Evolutionary conservation across 2,888 invertebrate species (phyloP).

Genomic region (Diaperis boleti): DNA sequence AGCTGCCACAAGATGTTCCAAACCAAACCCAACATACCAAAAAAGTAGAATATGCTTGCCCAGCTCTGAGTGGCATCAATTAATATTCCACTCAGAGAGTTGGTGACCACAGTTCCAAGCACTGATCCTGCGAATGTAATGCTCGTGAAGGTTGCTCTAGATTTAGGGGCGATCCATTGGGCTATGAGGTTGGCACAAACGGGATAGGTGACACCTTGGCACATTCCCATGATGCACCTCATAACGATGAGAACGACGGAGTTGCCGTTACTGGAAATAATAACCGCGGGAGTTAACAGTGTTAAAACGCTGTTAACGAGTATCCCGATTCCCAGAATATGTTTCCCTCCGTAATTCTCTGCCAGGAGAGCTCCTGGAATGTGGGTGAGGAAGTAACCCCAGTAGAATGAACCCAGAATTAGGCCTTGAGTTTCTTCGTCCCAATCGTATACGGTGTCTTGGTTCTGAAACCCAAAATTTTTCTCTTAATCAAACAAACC

Average conservation of each 20-base stretch:
- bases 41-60: conserved; percentile 85
- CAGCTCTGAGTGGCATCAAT: too few species aligned
- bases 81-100: conserved; percentile 76
- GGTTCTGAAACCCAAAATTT: too few species aligned
- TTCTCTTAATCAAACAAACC: background rate
- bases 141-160: conserved; percentile 82
- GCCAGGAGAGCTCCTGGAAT: conserved; percentile 88
- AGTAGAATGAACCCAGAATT: conserved; percentile 85
- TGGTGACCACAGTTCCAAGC: conserved; percentile 76
- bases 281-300: conserved; percentile 80
- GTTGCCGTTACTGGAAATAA: conserved; percentile 67
- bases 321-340: conserved; percentile 84
- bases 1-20: conserved; percentile 72
- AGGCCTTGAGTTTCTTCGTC: conserved; percentile 73
- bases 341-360: conserved; percentile 87
- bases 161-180: conserved; percentile 83
- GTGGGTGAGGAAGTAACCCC: conserved; percentile 86
- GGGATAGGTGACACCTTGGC: conserved; percentile 69
- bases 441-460: conserved; percentile 68
- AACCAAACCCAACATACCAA: conserved; percentile 79
- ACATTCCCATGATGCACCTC: background rate
- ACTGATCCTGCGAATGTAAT: conserved; percentile 84
- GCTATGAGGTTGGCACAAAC: conserved; percentile 85
- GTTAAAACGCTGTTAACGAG: conserved; percentile 86
- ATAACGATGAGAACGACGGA: conserved; percentile 74